phyloP scores from a whole-genome alignment of 2,113 vertebrate species.

The Gopherus evgoodei region DNA sequence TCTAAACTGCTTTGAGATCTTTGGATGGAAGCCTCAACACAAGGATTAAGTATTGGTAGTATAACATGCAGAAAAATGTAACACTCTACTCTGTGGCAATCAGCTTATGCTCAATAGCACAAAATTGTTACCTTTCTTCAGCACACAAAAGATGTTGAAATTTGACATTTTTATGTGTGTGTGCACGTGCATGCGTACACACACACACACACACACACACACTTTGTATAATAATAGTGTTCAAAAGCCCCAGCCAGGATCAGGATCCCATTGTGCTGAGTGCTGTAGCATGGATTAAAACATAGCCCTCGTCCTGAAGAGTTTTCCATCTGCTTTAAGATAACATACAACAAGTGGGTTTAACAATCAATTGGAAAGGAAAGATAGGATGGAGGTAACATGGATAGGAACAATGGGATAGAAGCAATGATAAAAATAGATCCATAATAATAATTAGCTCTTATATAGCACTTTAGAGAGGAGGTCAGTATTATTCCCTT shows the following conservation, averaged over 20 bases:
- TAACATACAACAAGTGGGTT: not conserved
- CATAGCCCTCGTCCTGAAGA: not conserved
- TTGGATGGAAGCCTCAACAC: not conserved
- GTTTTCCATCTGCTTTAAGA: not conserved
- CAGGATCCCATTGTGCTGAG: not conserved
- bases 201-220: too few relatives aligned
- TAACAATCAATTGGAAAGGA: not conserved
- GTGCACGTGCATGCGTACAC: accelerated
- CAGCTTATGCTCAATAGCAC: not conserved
- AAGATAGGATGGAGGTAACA: not conserved
- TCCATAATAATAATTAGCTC: not conserved
- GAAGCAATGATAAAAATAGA: not conserved
- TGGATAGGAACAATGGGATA: not conserved
- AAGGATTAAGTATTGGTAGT: not conserved
- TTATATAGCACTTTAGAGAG: not conserved
- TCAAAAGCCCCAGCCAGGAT: not conserved
- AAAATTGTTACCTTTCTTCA: not conserved
- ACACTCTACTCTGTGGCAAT: not conserved
- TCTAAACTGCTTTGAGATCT: not conserved
- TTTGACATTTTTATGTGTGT: not conserved
- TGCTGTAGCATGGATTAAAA: not conserved
- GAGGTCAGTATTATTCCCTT: not conserved
- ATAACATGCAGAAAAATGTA: not conserved
- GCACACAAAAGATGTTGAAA: not conserved
- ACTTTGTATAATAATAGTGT: not conserved